Evolutionary conservation across 2,797 vertebrate species (phyloP), one percentile per base, ranked within the genome.

Genomic region (Labroides dimidiatus): DNA sequence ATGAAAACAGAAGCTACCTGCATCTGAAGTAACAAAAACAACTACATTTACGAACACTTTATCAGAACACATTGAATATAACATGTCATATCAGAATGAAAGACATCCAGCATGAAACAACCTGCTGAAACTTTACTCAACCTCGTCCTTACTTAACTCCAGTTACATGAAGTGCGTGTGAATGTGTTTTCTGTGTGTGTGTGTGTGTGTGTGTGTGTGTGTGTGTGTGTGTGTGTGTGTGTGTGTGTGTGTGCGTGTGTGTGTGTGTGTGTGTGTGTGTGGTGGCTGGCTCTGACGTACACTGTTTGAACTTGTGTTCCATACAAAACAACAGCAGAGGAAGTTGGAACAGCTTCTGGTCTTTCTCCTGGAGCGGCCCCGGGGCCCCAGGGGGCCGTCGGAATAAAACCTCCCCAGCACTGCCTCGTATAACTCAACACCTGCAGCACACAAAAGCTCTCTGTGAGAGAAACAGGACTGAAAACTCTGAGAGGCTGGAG

Each of bases 301-400:
- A 65, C 74, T 64, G 58, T 83, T 89, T 86, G 72, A 88, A 81
- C 75, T 80, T 14, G 13, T 72, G 71, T 81, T 89, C 78, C 80
- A 82, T 88, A 36, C 62, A 84, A 91, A 90, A 86, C 76, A 89
- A 87, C 76, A 77, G 83, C 15, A 56, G 74, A 90, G 87, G 89
- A 92, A 89, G 82, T 77, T 45, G 51, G 82, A 86, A 75, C 80
- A 72, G 87, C 88, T 91, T 86, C 88, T 90, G 89, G 91, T 87
- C 88, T 93, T 90, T 91, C 86, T 91, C 87, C 78, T 75, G 69
- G 80, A 87, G 54, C 81, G 80, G 85, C 15, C 47, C 47, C 4
- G 51, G 80, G 61, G 82, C 70, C 81, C 78, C 80, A 43, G 50
- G 80, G 86, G 71, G 65, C 81, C 60, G 19, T 64, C 72, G 82